phyloP scores from a whole-genome alignment of 2,797 vertebrate genomes.

The Balearica regulorum region DNA sequence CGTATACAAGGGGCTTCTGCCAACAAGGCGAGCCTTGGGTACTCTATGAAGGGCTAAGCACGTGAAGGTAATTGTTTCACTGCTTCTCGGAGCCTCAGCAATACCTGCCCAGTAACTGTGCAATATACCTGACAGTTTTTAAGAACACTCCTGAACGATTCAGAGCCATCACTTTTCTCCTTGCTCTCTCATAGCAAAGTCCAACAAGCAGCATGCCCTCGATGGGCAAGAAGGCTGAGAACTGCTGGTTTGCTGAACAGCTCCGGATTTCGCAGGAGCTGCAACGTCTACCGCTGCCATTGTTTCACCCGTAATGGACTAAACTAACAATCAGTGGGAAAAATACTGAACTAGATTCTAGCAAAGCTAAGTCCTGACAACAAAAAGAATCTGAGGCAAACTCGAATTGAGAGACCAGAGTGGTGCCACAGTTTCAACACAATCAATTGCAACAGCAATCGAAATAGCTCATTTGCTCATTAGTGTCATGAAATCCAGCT shows the following conservation, averaged over 20 bases:
- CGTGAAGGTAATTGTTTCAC: neutral
- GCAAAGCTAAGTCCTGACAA: neutral
- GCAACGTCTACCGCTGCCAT: neutral
- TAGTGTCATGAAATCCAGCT: neutral
- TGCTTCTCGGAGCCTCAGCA: neutral
- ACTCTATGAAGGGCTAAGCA: neutral
- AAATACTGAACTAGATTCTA: neutral
- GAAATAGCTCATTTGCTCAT: neutral
- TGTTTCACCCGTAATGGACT: neutral
- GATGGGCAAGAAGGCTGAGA: neutral
- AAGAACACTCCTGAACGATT: neutral
- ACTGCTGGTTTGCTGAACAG: neutral
- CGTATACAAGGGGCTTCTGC: neutral
- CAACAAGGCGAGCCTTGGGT: neutral
- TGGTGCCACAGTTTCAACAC: neutral
- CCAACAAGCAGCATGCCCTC: neutral
- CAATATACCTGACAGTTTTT: neutral
- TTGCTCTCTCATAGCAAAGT: neutral
- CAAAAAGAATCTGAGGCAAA: neutral
- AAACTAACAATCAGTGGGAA: neutral
- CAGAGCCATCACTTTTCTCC: neutral
- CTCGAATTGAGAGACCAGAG: neutral
- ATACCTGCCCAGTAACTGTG: too few species aligned
- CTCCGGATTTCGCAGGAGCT: rapidly evolving
- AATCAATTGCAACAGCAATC: neutral